Conservation (phyloP, 1,140 invertebrate genomes). For the Penaeus indicus region DNA sequence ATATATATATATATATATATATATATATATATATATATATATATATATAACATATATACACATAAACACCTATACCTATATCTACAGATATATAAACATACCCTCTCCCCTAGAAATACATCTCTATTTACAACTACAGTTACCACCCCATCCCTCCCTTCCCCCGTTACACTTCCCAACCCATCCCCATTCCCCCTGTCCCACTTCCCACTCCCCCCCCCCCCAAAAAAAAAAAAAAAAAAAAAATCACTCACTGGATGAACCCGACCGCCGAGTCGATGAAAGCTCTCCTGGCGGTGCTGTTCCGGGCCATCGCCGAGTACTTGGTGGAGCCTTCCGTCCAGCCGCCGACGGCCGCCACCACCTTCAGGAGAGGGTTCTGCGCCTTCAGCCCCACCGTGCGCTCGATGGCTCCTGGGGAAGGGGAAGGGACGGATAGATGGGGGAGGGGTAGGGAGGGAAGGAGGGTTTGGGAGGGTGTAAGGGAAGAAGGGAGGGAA, state of each 20-base stretch:
- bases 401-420: neutral
- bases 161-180: too few relatives aligned
- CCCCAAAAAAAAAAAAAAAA: too few relatives aligned
- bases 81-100: too few relatives aligned
- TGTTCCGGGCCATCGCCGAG: constrained; percentile 74
- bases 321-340: constrained; percentile 71
- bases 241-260: neutral
- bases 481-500: neutral
- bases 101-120: too few relatives aligned
- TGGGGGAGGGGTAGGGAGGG: neutral
- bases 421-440: neutral
- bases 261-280: constrained; percentile 7
- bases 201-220: too few relatives aligned
- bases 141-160: too few relatives aligned
- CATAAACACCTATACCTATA: too few relatives aligned
- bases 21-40: too few relatives aligned
- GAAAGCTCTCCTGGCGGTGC: neutral
- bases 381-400: neutral
- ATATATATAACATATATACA: too few relatives aligned
- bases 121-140: too few relatives aligned
- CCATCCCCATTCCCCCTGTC: too few relatives aligned
- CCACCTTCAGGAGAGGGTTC: constrained; percentile 64
- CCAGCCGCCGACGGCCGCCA: constrained; percentile 73
- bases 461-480: neutral
- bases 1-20: too few relatives aligned